These are phyloP conservation scores for Sinelater perroti DNA, from an alignment of 2,888 invertebrate genomes.

Conservation along the genomic window DNA sequence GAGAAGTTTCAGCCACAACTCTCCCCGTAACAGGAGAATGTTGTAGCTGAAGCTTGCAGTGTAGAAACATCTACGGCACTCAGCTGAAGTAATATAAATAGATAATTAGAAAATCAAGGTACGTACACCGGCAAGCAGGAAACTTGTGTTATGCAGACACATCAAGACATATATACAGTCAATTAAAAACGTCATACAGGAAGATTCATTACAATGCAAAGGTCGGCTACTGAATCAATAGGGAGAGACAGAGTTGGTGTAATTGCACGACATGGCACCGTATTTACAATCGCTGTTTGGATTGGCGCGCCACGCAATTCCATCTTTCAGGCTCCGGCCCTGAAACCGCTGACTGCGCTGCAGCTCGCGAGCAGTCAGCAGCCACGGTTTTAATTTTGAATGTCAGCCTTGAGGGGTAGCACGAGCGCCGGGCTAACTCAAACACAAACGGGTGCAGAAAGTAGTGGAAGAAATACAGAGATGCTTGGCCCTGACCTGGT, in stretches of 20 bases:
- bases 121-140: conserved; percentile 26
- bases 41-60: conserved; percentile 8
- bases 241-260: conserved; percentile 18
- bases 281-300: conserved; percentile 6
- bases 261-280: conserved; percentile 6
- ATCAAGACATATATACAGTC: conserved; percentile 23
- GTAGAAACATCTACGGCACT: conserved; percentile 14
- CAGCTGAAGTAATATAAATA: too few species aligned
- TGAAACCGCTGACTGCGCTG: too few species aligned
- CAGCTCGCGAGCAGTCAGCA: conserved; percentile 1
- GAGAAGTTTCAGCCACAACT: conserved; percentile 19
- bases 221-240: too few species aligned
- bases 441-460: conserved; percentile 2
- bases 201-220: conserved; percentile 12
- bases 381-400: not conserved
- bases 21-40: not conserved
- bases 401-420: not conserved
- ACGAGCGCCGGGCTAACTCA: not conserved
- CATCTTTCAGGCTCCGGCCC: too few species aligned
- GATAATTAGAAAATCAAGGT: too few species aligned
- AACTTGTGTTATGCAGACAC: conserved; percentile 30
- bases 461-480: not conserved
- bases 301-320: too few species aligned
- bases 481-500: not conserved
- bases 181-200: conserved; percentile 16